phyloP scores from a whole-genome alignment of 2,113 vertebrate species.

The Caretta caretta region DNA sequence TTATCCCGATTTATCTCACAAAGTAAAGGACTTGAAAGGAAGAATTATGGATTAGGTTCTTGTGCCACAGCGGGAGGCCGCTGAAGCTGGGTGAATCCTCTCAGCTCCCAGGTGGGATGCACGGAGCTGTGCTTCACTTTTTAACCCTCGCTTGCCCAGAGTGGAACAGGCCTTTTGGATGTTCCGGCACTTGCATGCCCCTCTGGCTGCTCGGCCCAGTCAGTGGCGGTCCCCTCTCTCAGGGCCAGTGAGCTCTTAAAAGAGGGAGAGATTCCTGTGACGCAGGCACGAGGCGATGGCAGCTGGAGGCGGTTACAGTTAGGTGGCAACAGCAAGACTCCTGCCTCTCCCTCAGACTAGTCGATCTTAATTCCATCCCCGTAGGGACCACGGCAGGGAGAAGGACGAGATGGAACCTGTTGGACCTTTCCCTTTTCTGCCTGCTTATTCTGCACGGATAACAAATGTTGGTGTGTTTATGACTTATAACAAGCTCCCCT shows the following conservation, averaged over 20 bases:
- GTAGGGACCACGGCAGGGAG: neutral
- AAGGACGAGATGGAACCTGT: neutral
- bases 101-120: neutral
- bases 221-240: neutral
- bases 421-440: neutral
- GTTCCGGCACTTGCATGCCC: too few species aligned
- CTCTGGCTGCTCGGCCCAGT: neutral
- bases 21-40: neutral
- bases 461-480: neutral
- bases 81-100: neutral
- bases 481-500: neutral
- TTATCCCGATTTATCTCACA: neutral
- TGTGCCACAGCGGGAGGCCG: neutral
- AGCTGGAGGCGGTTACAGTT: too few species aligned
- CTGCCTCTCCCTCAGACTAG: neutral
- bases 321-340: neutral
- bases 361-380: neutral
- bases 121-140: neutral
- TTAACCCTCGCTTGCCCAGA: neutral
- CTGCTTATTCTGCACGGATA: neutral
- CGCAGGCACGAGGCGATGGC: neutral
- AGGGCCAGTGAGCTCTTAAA: neutral
- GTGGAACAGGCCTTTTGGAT: neutral
- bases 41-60: neutral
- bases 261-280: neutral